Base-by-base conservation (phyloP, 2,113 vertebrate species). In the Tragelaphus scriptus region DNA sequence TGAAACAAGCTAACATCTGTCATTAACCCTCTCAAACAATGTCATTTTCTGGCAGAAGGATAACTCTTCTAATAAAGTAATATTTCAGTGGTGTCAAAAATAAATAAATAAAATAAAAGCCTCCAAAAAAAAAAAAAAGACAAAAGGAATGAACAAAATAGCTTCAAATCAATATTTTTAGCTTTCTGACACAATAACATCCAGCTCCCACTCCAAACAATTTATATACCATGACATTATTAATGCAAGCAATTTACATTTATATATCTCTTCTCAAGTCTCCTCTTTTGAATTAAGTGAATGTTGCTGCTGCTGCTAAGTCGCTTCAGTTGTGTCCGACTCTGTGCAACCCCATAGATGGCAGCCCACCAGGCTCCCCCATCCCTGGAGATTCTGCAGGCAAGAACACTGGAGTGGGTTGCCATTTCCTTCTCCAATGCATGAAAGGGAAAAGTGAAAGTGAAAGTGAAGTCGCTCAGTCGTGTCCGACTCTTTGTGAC, bases 401-500 rank as follows among this genome's bases (percentile, higher is more conserved):
- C 59, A 61, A 61, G 59, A 61, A 61, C 59, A 30, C 26, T 30
- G 26, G 26, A 61, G 26, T 61, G 26, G 59, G 26, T 14, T 61
- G 59, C 26, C 59, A 14, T 61, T 61, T 61, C 26, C 59, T 61
- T 61, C 59, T 28, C 59, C 59, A 61, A 6, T 6, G 26, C 59
- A 14, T 61, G 26, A 61, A 61, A 61, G 59, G 2, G 59, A 61
- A n/a, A n/a, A n/a, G n/a, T n/a, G n/a, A 61, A 61, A 61, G 59
- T 14, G 26, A 61, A 53, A 19, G 26, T 88, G 15, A 90, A 87
- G 6, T 63, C 2, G 6, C 6, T 63, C 61, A 3, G 28, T 63
- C 0, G 2, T 0, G 61, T 63, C 61, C 28, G 0, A 30, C 61
- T 63, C 61, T 63, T 15, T 15, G 28, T 0, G 14, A 32, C 61